A percentile compares a stretch with the other conserved stretches of the same genome.
phyloP scores from a whole-genome alignment of 2,888 invertebrate genomes.

The Drosophila antonietae region DNA sequence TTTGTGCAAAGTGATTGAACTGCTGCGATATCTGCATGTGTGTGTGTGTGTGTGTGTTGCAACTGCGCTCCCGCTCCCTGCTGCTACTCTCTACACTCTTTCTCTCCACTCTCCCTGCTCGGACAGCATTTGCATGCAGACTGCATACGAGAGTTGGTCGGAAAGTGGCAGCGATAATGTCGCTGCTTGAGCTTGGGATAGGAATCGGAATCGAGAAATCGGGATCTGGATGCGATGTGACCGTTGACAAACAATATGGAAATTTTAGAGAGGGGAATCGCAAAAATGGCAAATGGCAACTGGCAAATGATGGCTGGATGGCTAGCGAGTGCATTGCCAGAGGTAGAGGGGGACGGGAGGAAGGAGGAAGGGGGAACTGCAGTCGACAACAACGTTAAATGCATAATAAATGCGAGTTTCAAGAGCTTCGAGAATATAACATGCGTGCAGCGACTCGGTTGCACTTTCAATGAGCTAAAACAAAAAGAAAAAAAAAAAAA shows the following conservation, averaged over 20 bases:
- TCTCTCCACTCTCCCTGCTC: conserved; percentile 5
- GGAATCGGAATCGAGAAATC: conserved; percentile 35
- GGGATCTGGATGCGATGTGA: conserved; percentile 56
- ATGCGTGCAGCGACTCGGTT: conserved; percentile 70
- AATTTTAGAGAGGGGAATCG: conserved; percentile 40
- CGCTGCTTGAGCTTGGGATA: conserved; percentile 49
- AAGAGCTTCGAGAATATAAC: conserved; percentile 56
- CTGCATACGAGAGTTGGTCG: conserved; percentile 63
- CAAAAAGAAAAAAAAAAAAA: conserved; percentile 43
- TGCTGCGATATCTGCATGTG: conserved; percentile 68
- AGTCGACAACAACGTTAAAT: conserved; percentile 73
- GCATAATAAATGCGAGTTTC: conserved; percentile 77
- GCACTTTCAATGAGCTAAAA: conserved; percentile 75
- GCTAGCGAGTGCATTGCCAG: conserved; percentile 16
- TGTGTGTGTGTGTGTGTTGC: conserved; percentile 39
- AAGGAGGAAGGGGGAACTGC: conserved; percentile 33
- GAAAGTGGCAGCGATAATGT: conserved; percentile 53
- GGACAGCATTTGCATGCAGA: conserved; percentile 74
- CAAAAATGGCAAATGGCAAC: conserved; percentile 22
- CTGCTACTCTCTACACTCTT: conserved; percentile 5
- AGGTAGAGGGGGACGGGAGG: neutral
- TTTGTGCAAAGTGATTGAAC: conserved; percentile 83
- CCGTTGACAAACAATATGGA: conserved; percentile 76
- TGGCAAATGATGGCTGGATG: conserved; percentile 26
- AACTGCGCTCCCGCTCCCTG: conserved; percentile 21